Evolutionary conservation across 2,113 vertebrate species (phyloP), one percentile per base, ranked within the genome.

Genomic region (Tretioscincus oriximinensis): DNA sequence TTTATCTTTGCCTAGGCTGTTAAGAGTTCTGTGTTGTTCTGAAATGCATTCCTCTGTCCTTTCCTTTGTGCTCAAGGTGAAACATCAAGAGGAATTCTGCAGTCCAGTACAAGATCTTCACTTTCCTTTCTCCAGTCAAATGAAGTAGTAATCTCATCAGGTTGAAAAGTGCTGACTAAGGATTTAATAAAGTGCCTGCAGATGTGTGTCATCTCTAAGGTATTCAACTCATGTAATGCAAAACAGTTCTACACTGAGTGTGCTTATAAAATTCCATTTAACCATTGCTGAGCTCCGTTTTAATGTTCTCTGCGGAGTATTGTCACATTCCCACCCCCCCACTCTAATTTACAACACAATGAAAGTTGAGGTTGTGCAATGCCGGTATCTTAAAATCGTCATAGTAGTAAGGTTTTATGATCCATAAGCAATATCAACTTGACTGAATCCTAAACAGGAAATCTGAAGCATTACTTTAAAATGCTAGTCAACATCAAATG

Each of bases 191-290:
- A 97, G 95, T 96, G 96, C 96, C 96, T 95, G 96, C 96, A 96
- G 96, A 96, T 96, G 97, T 95, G 95, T 96, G 96, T 96, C 93
- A 96, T 97, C 96, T 97, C 96, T 89, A 95, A 96, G 96, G 96
- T 96, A 97, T 96, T 97, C 96, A 95, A 94, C 96, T 97, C 96
- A 97, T 97, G 96, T 97, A 97, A 97, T 97, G 97, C 96, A 97
- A 97, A 97, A 96, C 96, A 97, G 96, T 93, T 94, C 90, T 91
- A 93, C 93, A 89, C 91, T 83, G 92, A 95, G 93, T 87, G 91
- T 86, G 93, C 94, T 94, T 94, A 94, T 95, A 95, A 96, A 95
- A 96, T 94, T 93, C 94, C 95, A 93, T 95, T 96, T 96, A 96
- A 95, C 95, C 93, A 94, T 94, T 95, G 95, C 95, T 85, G 93